phyloP scores from a whole-genome alignment of 1,140 invertebrate species.

The Drosophila ogumai region DNA sequence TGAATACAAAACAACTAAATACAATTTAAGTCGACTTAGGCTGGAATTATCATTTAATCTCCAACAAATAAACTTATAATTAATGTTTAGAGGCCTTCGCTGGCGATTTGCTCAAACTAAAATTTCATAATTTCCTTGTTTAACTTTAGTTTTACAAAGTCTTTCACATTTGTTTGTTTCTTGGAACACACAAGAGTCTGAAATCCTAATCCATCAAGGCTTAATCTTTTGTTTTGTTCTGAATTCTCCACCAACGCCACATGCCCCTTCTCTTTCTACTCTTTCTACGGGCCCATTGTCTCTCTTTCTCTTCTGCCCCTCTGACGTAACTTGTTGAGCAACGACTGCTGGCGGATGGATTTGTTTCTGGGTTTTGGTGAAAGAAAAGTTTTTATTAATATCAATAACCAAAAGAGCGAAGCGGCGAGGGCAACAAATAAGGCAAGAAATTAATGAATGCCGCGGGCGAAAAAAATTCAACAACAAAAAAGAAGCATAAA shows the following conservation, averaged over 20 bases:
- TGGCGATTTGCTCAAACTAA: constrained; percentile 2
- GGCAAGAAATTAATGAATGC: constrained; percentile 53
- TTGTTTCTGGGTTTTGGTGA: constrained; percentile 27
- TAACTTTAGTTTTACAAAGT: constrained; percentile 10
- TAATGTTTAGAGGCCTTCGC: background rate
- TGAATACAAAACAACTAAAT: background rate
- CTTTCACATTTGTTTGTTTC: constrained; percentile 34
- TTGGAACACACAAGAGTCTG: constrained; percentile 23
- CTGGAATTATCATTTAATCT: constrained; percentile 1
- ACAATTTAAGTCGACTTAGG: constrained; percentile 5
- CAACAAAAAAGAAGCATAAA: constrained; percentile 14
- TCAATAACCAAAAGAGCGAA: constrained; percentile 46
- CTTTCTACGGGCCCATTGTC: constrained; percentile 1
- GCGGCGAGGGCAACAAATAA: constrained; percentile 49
- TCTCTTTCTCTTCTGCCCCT: background rate
- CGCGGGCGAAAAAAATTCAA: constrained; percentile 24
- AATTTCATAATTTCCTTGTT: constrained; percentile 26
- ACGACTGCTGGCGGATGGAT: constrained; percentile 14
- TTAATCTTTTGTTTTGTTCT: constrained; percentile 47
- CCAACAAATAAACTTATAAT: constrained; percentile 9
- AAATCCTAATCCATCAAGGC: constrained; percentile 49
- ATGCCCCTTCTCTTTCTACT: constrained; percentile 7
- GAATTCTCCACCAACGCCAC: constrained; percentile 24
- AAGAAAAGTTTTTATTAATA: constrained; percentile 51
- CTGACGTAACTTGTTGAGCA: constrained; percentile 53